phyloP scores from a whole-genome alignment of 2,888 invertebrate genomes.

The Elaeidobius kamerunicus region DNA sequence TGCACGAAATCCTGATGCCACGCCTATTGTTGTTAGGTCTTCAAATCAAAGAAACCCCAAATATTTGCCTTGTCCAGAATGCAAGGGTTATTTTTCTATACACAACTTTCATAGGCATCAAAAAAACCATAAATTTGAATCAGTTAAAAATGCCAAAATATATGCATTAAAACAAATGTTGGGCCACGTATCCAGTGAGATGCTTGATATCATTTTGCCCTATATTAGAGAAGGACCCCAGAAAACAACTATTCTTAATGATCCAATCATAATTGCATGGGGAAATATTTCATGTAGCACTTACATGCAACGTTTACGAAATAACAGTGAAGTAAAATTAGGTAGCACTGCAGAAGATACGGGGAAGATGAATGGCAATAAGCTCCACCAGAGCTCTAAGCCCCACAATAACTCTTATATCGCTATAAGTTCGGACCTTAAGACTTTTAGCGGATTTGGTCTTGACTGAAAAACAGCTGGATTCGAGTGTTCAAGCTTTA shows the following conservation, averaged over 20 bases:
- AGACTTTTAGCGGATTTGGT: background rate
- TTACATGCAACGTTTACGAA: background rate
- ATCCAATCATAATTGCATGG: background rate
- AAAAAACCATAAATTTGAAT: background rate
- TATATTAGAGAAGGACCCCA: background rate
- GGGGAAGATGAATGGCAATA: too few relatives aligned
- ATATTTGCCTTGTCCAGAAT: background rate
- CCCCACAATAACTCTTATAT: background rate
- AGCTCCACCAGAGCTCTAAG: too few relatives aligned
- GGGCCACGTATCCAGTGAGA: background rate
- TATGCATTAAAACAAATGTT: background rate
- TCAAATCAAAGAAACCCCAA: background rate
- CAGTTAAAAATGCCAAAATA: background rate
- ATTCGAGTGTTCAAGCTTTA: background rate
- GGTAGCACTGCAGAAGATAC: too few relatives aligned
- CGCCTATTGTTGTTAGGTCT: background rate
- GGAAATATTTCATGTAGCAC: background rate
- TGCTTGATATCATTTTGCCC: background rate
- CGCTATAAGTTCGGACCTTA: background rate
- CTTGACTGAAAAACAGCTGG: background rate
- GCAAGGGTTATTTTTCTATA: background rate
- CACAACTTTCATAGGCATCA: background rate
- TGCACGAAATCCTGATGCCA: background rate
- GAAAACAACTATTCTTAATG: background rate
- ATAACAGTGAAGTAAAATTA: background rate